Evolutionary conservation across 2,797 vertebrate species (phyloP).

Genomic region (Parambassis ranga): DNA sequence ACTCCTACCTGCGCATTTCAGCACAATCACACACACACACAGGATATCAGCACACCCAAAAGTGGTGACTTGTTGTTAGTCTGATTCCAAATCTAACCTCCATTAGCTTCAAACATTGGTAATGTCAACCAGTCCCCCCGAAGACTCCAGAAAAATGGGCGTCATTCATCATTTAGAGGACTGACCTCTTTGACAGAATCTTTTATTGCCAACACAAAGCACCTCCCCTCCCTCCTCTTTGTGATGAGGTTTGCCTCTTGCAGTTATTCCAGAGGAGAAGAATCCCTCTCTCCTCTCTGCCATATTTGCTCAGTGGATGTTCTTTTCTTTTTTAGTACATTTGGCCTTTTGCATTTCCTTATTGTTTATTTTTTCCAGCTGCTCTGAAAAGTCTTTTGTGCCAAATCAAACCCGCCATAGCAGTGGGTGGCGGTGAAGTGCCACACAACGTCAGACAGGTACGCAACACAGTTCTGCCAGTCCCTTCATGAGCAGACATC

Average conservation of each 20-base stretch:
- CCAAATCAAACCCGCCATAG: conserved; percentile 29
- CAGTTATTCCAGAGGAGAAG: not conserved
- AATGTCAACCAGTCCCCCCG: not conserved
- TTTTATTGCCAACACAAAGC: conserved; percentile 11
- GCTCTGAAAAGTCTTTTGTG: conserved; percentile 18
- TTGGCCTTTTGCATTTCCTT: not conserved
- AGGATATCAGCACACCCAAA: conserved; percentile 17
- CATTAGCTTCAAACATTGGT: conserved; percentile 20
- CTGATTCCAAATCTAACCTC: not conserved
- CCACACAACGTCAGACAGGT: conserved; percentile 11
- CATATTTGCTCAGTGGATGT: not conserved
- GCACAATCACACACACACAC: not conserved
- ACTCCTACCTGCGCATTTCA: conserved; percentile 35
- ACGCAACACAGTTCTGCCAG: conserved; percentile 6
- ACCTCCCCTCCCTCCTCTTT: not conserved
- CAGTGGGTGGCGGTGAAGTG: conserved; percentile 13
- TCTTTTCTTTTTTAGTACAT: conserved; percentile 11
- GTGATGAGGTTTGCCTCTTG: conserved; percentile 1
- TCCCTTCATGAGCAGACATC: not conserved
- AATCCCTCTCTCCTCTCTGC: not conserved
- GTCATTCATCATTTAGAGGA: conserved; percentile 10
- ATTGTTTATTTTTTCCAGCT: not conserved
- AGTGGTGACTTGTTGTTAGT: not conserved
- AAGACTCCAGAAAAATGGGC: conserved; percentile 10
- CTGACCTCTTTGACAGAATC: conserved; percentile 26